Percentiles rank a stretch among this genome's conserved stretches.
These are phyloP conservation scores for Dynastes maya DNA, from an alignment of 2,888 invertebrate species.

Conservation along the genomic window DNA sequence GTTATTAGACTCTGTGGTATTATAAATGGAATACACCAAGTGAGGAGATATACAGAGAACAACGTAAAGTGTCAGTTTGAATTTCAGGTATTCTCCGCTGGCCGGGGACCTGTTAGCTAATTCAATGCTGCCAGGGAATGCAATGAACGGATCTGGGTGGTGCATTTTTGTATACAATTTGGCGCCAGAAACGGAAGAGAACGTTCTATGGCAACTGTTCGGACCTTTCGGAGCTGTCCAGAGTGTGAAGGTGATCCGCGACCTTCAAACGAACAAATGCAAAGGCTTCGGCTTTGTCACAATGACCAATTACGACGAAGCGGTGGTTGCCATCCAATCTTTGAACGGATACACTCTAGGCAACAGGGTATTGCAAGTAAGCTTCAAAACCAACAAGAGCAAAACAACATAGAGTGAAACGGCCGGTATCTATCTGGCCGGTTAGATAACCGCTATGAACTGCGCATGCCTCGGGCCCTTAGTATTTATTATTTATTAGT, in stretches of 20 bases:
- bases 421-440: slow-evolving; percentile 57
- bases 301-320: slow-evolving; percentile 99
- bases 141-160: slow-evolving; percentile 91
- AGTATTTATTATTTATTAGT: slow-evolving; percentile 56
- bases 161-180: slow-evolving; percentile 95
- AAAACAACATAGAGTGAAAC: slow-evolving; percentile 75
- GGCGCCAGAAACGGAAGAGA: slow-evolving; percentile 93
- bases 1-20: not conserved
- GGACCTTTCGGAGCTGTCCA: slow-evolving; percentile 98
- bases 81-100: slow-evolving; percentile 83
- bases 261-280: slow-evolving; percentile 96
- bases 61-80: slow-evolving; percentile 24
- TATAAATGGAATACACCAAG: not conserved
- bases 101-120: slow-evolving; percentile 80
- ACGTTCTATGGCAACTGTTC: slow-evolving; percentile 94
- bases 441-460: slow-evolving; percentile 49
- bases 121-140: slow-evolving; percentile 88
- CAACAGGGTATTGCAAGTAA: slow-evolving; percentile 96
- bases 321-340: slow-evolving; percentile 95
- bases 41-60: not conserved
- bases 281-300: slow-evolving; percentile 99
- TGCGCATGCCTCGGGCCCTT: slow-evolving; percentile 58
- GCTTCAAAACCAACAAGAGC: slow-evolving; percentile 95
- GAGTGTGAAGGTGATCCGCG: slow-evolving; percentile 96
- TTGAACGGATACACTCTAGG: slow-evolving; percentile 96